phyloP scores from a whole-genome alignment of 1,140 invertebrate genomes.

The Meloidogyne floridensis region DNA sequence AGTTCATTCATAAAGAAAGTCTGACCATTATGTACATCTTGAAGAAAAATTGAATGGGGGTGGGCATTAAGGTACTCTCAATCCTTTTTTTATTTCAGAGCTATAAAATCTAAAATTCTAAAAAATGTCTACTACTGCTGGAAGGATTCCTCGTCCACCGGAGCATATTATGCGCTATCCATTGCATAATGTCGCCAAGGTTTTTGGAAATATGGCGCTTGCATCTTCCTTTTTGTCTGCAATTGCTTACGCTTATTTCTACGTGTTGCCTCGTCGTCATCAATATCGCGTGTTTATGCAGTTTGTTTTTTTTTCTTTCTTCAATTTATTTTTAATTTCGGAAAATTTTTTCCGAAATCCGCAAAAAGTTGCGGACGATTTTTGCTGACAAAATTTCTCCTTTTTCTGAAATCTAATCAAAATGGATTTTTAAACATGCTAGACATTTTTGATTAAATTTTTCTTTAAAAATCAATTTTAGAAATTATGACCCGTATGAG shows the following conservation, averaged over 20 bases:
- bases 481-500: conserved; percentile 62
- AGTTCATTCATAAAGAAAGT: too few species aligned
- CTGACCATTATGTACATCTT: too few species aligned
- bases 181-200: conserved; percentile 32
- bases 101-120: neutral
- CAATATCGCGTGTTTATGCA: conserved; percentile 56
- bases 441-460: too few species aligned
- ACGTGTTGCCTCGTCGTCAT: conserved; percentile 53
- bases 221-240: conserved; percentile 35
- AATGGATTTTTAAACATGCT: too few species aligned
- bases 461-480: conserved; percentile 33
- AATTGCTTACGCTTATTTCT: conserved; percentile 44
- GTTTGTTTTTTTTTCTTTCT: too few species aligned
- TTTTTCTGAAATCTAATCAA: too few species aligned
- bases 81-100: neutral
- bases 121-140: neutral
- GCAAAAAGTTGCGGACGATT: too few species aligned
- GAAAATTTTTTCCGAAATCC: too few species aligned
- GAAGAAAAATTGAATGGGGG: too few species aligned
- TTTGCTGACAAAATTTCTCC: too few species aligned
- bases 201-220: conserved; percentile 43
- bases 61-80: too few species aligned
- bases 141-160: conserved; percentile 16
- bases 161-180: conserved; percentile 36
- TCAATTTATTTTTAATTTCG: too few species aligned